phyloP scores from a whole-genome alignment of 2,888 invertebrate species.

The Drosophila pseudotakahashii region DNA sequence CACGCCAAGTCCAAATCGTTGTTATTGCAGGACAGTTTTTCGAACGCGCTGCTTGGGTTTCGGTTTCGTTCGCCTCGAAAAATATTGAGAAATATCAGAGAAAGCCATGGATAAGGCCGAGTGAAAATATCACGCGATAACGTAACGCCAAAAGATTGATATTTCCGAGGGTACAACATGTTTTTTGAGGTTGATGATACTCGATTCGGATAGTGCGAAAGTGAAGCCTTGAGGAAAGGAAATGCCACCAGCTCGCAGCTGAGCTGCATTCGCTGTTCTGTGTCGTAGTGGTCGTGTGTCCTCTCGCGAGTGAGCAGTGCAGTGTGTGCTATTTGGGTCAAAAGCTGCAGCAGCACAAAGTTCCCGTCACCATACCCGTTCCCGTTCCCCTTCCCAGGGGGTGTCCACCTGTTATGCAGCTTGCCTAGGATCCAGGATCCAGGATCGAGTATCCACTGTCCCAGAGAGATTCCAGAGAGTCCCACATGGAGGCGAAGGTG shows the following conservation, averaged over 20 bases:
- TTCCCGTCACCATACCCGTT: neutral
- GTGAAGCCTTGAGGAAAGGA: slow-evolving; percentile 42
- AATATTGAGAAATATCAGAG: slow-evolving; percentile 9
- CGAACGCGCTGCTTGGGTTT: slow-evolving; percentile 21
- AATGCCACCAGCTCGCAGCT: slow-evolving; percentile 47
- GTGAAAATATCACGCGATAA: neutral
- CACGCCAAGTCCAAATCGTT: slow-evolving; percentile 18
- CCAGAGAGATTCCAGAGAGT: no score
- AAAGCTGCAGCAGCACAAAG: slow-evolving; percentile 63
- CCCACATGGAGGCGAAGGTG: slow-evolving; percentile 83
- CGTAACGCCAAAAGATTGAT: neutral
- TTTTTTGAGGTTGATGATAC: neutral
- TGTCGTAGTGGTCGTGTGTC: slow-evolving; percentile 27
- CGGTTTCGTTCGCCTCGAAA: slow-evolving; percentile 21
- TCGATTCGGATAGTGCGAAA: neutral
- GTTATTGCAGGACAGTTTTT: slow-evolving; percentile 34
- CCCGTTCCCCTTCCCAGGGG: slow-evolving; percentile 30
- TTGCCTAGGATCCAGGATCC: slow-evolving; percentile 52
- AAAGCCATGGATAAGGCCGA: slow-evolving; percentile 18
- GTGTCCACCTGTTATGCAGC: slow-evolving; percentile 75
- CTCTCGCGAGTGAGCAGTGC: slow-evolving; percentile 18
- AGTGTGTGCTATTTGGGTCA: slow-evolving; percentile 71
- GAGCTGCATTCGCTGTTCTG: slow-evolving; percentile 28
- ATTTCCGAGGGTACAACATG: neutral
- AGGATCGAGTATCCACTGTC: neutral